Evolutionary conservation across 2,888 invertebrate genomes (phyloP).

Genomic region (Eupithecia vulgata): DNA sequence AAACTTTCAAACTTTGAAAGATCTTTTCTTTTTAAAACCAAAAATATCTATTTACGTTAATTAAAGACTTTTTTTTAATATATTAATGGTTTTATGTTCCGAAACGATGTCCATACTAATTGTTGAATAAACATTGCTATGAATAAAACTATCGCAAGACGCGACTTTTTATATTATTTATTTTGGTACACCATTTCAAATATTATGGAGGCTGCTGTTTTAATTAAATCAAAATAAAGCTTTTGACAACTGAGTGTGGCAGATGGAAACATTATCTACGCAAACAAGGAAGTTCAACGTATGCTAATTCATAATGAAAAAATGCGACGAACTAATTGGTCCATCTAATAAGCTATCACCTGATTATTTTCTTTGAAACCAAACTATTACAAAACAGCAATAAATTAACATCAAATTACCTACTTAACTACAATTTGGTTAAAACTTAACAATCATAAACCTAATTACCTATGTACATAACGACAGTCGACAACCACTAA

Average conservation of each 20-base stretch:
- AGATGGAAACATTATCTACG: background rate
- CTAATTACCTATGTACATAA: background rate
- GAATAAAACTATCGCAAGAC: background rate
- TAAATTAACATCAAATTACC: background rate
- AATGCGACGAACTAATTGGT: background rate
- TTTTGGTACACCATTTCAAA: background rate
- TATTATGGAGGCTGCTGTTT: background rate
- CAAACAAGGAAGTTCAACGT: background rate
- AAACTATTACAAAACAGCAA: background rate
- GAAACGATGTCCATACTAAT: constrained; percentile 29
- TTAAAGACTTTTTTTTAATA: constrained; percentile 23
- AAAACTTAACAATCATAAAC: background rate
- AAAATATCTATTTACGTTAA: constrained; percentile 13
- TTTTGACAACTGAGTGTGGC: background rate
- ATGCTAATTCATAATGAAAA: too few relatives aligned
- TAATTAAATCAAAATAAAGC: background rate
- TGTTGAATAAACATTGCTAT: constrained; percentile 17
- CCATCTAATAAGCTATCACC: background rate
- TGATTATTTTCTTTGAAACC: background rate
- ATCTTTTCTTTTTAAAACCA: background rate
- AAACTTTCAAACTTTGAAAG: background rate
- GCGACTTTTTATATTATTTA: constrained; percentile 11
- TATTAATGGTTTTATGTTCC: constrained; percentile 31
- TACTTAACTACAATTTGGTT: background rate
- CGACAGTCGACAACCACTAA: background rate